Base-by-base conservation (phyloP, 2,797 vertebrate genomes). In the Phrynocephalus vlangalii region DNA sequence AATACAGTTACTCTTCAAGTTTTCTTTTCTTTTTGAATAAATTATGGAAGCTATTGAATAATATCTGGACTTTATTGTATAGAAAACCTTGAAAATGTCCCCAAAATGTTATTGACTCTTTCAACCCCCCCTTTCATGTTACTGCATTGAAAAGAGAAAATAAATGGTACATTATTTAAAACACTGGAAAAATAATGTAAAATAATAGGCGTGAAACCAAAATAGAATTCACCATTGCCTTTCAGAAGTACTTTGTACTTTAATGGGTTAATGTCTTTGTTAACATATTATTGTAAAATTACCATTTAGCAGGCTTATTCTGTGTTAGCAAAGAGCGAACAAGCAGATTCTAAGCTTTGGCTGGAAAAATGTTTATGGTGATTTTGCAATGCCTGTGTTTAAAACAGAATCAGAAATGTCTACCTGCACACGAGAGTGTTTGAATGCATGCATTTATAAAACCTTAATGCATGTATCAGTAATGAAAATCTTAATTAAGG, bases 401-500 rank as follows among this genome's bases (percentile, higher is more conserved):
- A 93, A 95, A 94, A 96, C 96, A 95, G 94, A 96, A 96, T 97
- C 96, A 91, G 94, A 96, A 95, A 94, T 94, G 95, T 96, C 93
- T 97, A 97, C 96, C 96, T 97, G 94, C 94, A 94, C 96, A 91
- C 93, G 95, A 94, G 94, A 95, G 95, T 95, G 93, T 94, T 95
- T 94, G 93, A 95, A 95, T 93, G 92, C 93, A 94, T 92, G 93
- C 96, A 90, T 95, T 96, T 95, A 93, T 95, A 94, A 96, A 96
- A 94, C 93, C 82, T 95, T 97, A 97, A 97, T 97, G 92, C 97
- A 97, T 97, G 96, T 97, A 97, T 97, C 97, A 97, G 97, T 96
- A 97, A 97, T 97, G 96, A 97, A 97, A 97, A 97, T 97, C 97
- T 97, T 97, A 97, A 97, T 97, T 97, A 97, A 97, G 96, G 96